Conservation (phyloP, 2,797 vertebrate species). For the Syngnathus acus region DNA sequence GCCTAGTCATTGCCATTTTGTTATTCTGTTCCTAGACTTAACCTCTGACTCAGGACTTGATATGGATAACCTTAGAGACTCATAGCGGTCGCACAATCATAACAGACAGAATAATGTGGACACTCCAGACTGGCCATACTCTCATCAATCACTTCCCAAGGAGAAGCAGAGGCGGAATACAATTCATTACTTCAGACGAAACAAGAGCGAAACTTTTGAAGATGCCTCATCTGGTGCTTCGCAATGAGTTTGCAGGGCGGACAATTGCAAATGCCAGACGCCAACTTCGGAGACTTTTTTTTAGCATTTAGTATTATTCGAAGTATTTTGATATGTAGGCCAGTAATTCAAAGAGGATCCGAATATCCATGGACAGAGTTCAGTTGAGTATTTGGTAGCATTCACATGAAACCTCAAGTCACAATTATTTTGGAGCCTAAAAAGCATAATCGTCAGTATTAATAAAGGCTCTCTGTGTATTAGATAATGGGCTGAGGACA, state of each 20-base stretch:
- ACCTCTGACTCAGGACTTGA: constrained; percentile 25
- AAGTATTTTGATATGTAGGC: background rate
- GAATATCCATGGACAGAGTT: background rate
- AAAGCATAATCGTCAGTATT: constrained; percentile 21
- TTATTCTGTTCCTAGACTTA: constrained; percentile 7
- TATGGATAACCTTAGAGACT: constrained; percentile 8
- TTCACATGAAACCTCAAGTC: constrained; percentile 4
- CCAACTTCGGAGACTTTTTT: constrained; percentile 41
- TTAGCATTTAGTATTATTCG: too few relatives aligned
- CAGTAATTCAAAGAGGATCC: background rate
- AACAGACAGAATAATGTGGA: constrained; percentile 16
- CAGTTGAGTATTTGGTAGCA: background rate
- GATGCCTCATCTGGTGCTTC: constrained; percentile 22
- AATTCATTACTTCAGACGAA: constrained; percentile 13
- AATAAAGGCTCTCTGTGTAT: constrained; percentile 37
- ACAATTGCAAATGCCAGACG: constrained; percentile 32
- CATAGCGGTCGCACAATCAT: constrained; percentile 9
- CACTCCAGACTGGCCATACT: constrained; percentile 25
- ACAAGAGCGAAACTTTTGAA: constrained; percentile 35
- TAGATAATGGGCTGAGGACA: constrained; percentile 42
- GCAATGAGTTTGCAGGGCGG: constrained; percentile 37
- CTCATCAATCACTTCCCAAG: constrained; percentile 47
- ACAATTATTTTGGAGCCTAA: constrained; percentile 8
- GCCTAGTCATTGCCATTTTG: background rate
- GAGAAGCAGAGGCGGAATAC: constrained; percentile 27